phyloP scores from a whole-genome alignment of 2,888 invertebrate species.

The Sphaeridia pumilis region DNA sequence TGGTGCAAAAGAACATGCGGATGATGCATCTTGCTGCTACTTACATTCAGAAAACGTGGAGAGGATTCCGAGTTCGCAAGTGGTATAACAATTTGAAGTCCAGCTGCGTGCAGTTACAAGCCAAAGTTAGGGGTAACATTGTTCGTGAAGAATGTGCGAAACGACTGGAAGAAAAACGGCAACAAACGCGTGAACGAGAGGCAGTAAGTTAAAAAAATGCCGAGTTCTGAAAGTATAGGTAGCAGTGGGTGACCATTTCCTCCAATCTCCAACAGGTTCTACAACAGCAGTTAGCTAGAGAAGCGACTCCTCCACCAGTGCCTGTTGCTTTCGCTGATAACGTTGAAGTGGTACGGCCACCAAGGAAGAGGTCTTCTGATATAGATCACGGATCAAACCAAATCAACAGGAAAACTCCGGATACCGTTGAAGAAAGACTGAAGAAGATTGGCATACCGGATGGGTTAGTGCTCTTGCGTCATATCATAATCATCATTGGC shows the following conservation, averaged over 20 bases:
- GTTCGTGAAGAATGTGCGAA: constrained; percentile 49
- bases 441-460: too few species aligned
- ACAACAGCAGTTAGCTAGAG: too few species aligned
- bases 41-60: constrained; percentile 68
- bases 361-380: too few species aligned
- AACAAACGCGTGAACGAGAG: background rate
- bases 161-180: constrained; percentile 37
- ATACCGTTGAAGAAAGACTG: background rate
- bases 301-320: too few species aligned
- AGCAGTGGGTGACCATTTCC: too few species aligned
- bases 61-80: constrained; percentile 53
- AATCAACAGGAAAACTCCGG: background rate
- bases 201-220: background rate
- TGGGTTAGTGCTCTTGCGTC: too few species aligned
- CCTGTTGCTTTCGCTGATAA: too few species aligned
- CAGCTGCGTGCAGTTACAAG: constrained; percentile 57
- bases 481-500: too few species aligned
- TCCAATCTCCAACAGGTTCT: too few species aligned
- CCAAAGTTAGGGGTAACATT: constrained; percentile 56
- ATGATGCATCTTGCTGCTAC: constrained; percentile 42
- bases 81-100: constrained; percentile 55
- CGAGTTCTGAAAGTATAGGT: too few species aligned
- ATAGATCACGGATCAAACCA: too few species aligned
- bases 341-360: too few species aligned
- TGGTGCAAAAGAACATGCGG: constrained; percentile 47